Percentiles rank a stretch among this genome's conserved stretches.
Evolutionary conservation across 2,113 vertebrate species (phyloP).

Genomic region (Plotosus lineatus): DNA sequence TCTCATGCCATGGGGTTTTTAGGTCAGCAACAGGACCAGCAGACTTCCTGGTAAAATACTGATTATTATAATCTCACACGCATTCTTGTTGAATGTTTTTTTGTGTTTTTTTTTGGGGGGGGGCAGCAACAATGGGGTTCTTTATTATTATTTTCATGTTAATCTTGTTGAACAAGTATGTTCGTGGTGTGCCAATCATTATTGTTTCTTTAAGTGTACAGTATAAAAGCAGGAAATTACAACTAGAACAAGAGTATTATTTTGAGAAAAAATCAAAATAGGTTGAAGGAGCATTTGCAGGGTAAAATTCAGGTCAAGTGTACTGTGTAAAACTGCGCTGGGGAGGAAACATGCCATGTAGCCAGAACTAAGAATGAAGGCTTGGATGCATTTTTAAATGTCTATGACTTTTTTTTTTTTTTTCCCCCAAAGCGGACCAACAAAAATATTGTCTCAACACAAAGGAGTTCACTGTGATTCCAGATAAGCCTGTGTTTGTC

Average conservation of each 20-base stretch:
- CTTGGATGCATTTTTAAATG: conserved; percentile 10
- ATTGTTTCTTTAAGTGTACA: not conserved
- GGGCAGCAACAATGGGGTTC: not conserved
- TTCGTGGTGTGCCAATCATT: not conserved
- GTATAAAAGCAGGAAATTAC: conserved; percentile 6
- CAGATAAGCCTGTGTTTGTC: conserved; percentile 36
- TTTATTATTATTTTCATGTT: conserved; percentile 1
- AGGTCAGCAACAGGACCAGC: not conserved
- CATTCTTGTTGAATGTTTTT: not conserved
- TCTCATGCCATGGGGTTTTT: not conserved
- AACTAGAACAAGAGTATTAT: not conserved
- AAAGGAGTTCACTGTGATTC: conserved; percentile 21
- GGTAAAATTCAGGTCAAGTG: not conserved
- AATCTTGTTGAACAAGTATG: conserved; percentile 5
- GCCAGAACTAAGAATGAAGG: conserved; percentile 4
- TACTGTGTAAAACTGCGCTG: not conserved
- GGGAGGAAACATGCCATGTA: not conserved
- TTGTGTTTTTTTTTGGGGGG: no score
- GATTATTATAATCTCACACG: not conserved
- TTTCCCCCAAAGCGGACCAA: not conserved
- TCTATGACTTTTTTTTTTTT: conserved; percentile 10
- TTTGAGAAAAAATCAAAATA: not conserved
- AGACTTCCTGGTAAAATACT: not conserved
- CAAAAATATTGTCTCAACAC: conserved; percentile 27
- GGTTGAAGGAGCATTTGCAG: not conserved